phyloP scores from a whole-genome alignment of 1,140 invertebrate genomes.

The Drosophila ficusphila region DNA sequence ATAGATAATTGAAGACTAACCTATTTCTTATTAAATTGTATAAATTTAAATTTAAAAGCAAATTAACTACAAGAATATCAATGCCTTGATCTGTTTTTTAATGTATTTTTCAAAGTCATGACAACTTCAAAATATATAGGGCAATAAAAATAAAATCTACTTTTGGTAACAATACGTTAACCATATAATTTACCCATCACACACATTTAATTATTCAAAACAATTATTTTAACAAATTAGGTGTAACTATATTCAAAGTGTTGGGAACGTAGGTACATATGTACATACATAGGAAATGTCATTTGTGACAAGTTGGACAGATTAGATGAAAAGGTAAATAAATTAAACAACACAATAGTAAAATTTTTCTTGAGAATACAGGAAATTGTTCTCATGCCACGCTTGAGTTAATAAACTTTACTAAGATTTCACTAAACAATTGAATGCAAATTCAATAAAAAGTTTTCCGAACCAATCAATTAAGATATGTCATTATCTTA shows the following conservation, averaged over 20 bases:
- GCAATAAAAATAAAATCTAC: too few relatives aligned
- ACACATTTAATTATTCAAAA: too few relatives aligned
- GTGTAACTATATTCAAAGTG: too few relatives aligned
- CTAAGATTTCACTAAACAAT: not conserved
- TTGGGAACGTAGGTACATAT: too few relatives aligned
- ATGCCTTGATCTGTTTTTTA: not conserved
- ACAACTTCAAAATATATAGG: not conserved
- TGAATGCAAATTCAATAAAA: conserved; percentile 26
- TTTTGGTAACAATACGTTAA: too few relatives aligned
- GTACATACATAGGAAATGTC: too few relatives aligned
- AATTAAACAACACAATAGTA: not conserved
- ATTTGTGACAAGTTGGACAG: too few relatives aligned
- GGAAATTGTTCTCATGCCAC: not conserved
- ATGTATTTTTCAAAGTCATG: not conserved
- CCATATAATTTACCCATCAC: too few relatives aligned
- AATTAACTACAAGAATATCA: not conserved
- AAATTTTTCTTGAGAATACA: not conserved
- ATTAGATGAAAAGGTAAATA: too few relatives aligned
- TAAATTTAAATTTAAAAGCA: not conserved
- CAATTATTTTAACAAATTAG: too few relatives aligned
- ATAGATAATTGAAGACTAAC: not conserved
- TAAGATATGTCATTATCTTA: conserved; percentile 4
- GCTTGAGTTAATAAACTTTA: not conserved
- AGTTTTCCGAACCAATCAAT: conserved; percentile 3
- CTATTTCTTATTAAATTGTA: not conserved